phyloP scores from a whole-genome alignment of 35 echinoderm and acorn worm species.

The Diadema setosum region DNA sequence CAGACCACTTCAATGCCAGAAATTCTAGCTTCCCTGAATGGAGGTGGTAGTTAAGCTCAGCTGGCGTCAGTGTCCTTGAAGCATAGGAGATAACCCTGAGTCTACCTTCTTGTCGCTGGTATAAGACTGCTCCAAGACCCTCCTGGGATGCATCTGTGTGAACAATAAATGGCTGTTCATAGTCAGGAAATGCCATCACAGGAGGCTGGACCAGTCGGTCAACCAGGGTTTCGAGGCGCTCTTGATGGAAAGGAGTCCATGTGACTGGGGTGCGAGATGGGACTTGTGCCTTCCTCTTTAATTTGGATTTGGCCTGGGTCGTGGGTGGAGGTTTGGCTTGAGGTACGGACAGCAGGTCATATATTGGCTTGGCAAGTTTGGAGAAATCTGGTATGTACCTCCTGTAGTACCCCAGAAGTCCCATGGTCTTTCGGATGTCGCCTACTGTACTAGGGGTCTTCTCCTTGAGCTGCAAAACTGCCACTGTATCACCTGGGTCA shows the following conservation, averaged over 20 bases:
- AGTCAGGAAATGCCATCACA: constrained; percentile 48
- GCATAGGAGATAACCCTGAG: constrained; percentile 35
- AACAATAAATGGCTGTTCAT: background rate
- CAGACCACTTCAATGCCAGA: constrained; percentile 49
- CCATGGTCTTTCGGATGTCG: constrained; percentile 34
- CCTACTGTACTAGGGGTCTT: background rate
- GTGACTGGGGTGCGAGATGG: background rate
- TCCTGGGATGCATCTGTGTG: constrained; percentile 41
- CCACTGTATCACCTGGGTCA: background rate
- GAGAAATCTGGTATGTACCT: constrained; percentile 24
- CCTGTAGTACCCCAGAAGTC: constrained; percentile 39
- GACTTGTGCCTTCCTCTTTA: background rate
- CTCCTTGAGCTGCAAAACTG: background rate
- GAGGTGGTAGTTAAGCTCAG: constrained; percentile 32
- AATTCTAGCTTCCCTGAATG: constrained; percentile 47
- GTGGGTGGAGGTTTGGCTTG: background rate
- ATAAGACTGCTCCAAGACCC: constrained; percentile 39
- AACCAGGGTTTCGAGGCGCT: background rate
- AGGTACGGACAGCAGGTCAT: constrained; percentile 9
- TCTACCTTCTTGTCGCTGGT: constrained; percentile 25
- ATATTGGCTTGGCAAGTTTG: constrained; percentile 20
- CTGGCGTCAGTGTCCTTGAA: background rate
- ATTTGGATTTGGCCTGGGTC: background rate
- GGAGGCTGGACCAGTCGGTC: constrained; percentile 13
- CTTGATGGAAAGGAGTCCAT: background rate